Conservation (phyloP, 2,113 vertebrate species). For the Willisornis vidua region DNA sequence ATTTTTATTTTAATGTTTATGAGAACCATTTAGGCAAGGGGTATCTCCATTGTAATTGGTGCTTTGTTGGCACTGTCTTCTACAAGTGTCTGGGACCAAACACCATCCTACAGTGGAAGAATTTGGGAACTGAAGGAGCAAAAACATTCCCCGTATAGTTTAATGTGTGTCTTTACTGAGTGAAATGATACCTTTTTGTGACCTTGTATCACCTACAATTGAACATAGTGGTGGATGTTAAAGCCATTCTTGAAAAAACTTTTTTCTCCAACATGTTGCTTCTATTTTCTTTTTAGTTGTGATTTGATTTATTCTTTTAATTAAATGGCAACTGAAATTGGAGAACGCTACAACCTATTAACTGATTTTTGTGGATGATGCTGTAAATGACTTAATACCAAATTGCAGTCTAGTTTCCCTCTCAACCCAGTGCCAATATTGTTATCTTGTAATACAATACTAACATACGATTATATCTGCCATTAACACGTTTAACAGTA, state of each 20-base stretch:
- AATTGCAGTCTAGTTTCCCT: background rate
- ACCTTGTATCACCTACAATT: background rate
- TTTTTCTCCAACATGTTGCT: background rate
- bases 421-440: background rate
- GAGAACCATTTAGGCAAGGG: conserved; percentile 26
- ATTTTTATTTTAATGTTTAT: background rate
- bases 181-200: background rate
- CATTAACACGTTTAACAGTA: conserved; percentile 33
- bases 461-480: conserved; percentile 35
- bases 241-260: background rate
- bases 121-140: conserved; percentile 10
- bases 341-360: conserved; percentile 54
- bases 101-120: background rate
- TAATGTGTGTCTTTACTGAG: conserved; percentile 16
- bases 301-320: conserved; percentile 69
- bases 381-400: conserved; percentile 8
- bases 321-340: conserved; percentile 71
- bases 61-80: conserved; percentile 15
- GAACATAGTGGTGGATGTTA: background rate
- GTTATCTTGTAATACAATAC: conserved; percentile 10
- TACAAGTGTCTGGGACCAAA: background rate
- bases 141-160: background rate
- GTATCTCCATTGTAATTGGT: conserved; percentile 11
- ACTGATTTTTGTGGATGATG: conserved; percentile 43
- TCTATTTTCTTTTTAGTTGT: conserved; percentile 47